Base-by-base conservation (phyloP, 2,888 invertebrate genomes). In the Ceraclea dissimilis region DNA sequence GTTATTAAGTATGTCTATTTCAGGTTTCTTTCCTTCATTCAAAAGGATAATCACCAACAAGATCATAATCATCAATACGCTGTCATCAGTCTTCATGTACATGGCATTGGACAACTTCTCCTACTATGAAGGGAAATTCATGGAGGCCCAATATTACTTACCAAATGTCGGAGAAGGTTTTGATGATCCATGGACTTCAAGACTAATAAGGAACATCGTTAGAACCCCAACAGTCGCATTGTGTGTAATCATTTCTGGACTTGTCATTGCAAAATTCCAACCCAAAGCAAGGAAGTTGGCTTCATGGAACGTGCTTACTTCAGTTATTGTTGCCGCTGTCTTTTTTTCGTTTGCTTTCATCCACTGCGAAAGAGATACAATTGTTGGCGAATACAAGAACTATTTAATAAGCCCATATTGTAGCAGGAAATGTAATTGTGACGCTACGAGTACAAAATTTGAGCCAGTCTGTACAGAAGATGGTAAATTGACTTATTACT, bases 401-500 rank as follows among this genome's bases (percentile, higher is more conserved):
- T 71, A 70, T 47, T 63, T 75, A 8, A 65, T 73, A 0, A 70
- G 73, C 26, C 75, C 75, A 17, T 77, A 70, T 54, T 84, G 84
- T 63, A 81, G 82, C 59, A 69, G 68, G 26, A 65, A 77, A 43
- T 84, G 84, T 62, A 70, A 73, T 18, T 84, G 84, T 64, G 68
- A 70, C 10, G 65, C 67, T 17, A 67, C 71, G 22, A 70, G 72
- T 20, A 69, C 72, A 49, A 67, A 70, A 18, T 87, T 85, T 64
- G 75, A 79, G 54, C 87, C 87, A 0, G 77, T 87, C 22, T 87
- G 86, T 64, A 76, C 81, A 2, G 72, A 72, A 58, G 77, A 76
- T 58, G 71, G 75, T 10, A 69, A 64, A 0, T 69, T 74, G 5
- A 84, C 83, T 0, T 88, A 79, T 67, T 88, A 83, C 66, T 85